Conservation (phyloP, 1,140 invertebrate genomes). For the Drosophila funebris region DNA sequence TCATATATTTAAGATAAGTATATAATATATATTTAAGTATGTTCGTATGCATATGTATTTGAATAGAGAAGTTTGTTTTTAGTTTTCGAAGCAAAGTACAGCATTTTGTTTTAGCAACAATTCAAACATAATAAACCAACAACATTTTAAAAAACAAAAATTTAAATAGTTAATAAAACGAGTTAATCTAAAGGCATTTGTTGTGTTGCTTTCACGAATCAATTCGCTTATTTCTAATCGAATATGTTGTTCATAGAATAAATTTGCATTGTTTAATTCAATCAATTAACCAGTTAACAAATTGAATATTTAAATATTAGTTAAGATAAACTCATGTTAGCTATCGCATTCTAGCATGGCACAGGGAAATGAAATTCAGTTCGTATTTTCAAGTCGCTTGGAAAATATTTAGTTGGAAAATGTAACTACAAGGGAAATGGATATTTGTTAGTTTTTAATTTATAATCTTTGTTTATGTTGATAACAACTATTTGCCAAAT, state of each 20-base stretch:
- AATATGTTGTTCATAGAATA: neutral
- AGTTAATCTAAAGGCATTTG: constrained; percentile 25
- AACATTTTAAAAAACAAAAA: neutral
- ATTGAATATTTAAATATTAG: too few relatives aligned
- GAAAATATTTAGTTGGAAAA: too few relatives aligned
- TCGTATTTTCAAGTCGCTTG: constrained; percentile 27
- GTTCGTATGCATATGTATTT: constrained; percentile 12
- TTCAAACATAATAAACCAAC: constrained; percentile 6
- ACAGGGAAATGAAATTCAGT: constrained; percentile 34
- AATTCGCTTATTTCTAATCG: too few relatives aligned
- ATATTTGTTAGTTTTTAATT: constrained; percentile 2
- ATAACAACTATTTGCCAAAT: constrained; percentile 15
- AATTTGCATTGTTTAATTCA: too few relatives aligned
- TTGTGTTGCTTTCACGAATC: constrained; percentile 14
- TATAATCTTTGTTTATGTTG: constrained; percentile 1
- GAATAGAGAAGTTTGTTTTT: neutral
- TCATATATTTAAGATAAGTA: constrained; percentile 19
- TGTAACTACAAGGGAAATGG: neutral
- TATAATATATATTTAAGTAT: constrained; percentile 11
- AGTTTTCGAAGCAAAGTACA: constrained; percentile 42
- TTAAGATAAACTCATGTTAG: too few relatives aligned
- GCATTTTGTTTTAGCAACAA: constrained; percentile 12
- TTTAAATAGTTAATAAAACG: too few relatives aligned
- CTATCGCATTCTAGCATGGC: constrained; percentile 18
- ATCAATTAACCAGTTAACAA: too few relatives aligned